Evolutionary conservation across 1,140 invertebrate genomes (phyloP).

Genomic region (Radopholus similis): DNA sequence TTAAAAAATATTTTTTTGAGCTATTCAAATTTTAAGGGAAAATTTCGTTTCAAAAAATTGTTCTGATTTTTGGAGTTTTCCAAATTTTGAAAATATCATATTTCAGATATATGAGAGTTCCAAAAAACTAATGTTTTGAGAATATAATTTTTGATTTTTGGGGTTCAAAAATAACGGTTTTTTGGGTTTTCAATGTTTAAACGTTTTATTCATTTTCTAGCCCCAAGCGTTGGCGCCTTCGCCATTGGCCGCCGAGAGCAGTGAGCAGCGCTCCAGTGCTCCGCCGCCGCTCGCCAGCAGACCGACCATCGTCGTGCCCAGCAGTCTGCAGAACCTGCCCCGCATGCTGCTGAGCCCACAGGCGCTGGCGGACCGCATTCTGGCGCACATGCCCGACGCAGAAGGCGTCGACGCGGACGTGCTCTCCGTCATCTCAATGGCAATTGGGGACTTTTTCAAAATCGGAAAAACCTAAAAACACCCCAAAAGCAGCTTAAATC

Average conservation of each 20-base stretch:
- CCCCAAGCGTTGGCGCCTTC: too few relatives aligned
- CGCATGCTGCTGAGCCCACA: conserved; percentile 36
- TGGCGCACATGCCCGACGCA: conserved; percentile 32
- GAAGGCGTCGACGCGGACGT: conserved; percentile 37
- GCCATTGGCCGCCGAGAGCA: too few relatives aligned
- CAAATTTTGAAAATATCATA: too few relatives aligned
- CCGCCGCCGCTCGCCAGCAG: not conserved
- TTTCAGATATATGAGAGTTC: too few relatives aligned
- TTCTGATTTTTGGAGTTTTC: too few relatives aligned
- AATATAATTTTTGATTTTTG: too few relatives aligned
- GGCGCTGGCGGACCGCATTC: conserved; percentile 19
- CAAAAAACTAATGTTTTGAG: too few relatives aligned
- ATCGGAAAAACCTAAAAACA: too few relatives aligned
- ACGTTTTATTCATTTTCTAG: not conserved
- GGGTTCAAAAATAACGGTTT: not conserved
- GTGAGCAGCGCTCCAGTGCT: not conserved
- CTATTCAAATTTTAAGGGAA: not conserved
- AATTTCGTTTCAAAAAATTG: too few relatives aligned
- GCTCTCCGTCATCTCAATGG: conserved; percentile 31
- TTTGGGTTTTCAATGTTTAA: not conserved
- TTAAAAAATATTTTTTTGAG: not conserved
- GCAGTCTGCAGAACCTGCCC: conserved; percentile 20
- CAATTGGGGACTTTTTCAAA: not conserved
- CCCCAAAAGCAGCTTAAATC: too few relatives aligned
- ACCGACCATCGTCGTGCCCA: not conserved